Evolutionary conservation across 2,888 invertebrate genomes (phyloP), one percentile per base, ranked within the genome.

Genomic region (Pandemis heparana): DNA sequence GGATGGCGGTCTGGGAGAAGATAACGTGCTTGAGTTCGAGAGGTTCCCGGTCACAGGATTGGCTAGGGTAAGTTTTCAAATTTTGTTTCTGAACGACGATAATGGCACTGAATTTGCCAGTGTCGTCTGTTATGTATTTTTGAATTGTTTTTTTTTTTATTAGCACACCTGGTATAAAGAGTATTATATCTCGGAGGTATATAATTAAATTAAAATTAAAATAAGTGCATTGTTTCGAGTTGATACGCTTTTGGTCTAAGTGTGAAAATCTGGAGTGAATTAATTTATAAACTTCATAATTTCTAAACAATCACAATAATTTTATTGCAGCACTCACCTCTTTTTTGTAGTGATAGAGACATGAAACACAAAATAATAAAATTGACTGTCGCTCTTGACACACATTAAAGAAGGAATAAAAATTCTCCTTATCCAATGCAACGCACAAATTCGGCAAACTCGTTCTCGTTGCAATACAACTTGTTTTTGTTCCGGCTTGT

Each of bases 11-110:
- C 79, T 92, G 10, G 97, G 97, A 0, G 97, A 97, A 86, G 96
- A 96, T 65, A 92, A 94, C 0, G 84, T 94, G 2, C 86, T 97
- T 59, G 93, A 95, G 46, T 97, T 97, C 82, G 97, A 97, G 83
- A 92, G 92, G 72, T 97, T 97, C 80, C 97, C 97, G 0, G 94
- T 96, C 76, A 89, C 95, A 9, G 97, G 96, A 60, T 84, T 97
- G 16, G 95, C 96, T 0, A 96, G 96, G 95, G 97, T 97, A 82
- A 91, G 91, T 84, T 14, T 9, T n/a, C 16, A 66, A 12, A 63
- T 39, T 8, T 65, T 32, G 12, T 46, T 64, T 41, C 39, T 0
- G 1, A 60, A 1, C 12, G 14, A 39, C 3, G 16, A 18, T 8
- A 53, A 53, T 53, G 16, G 16, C 1, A 9, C 51, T 53, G 8